Evolutionary conservation across 2,888 invertebrate species (phyloP).

Genomic region (Coelinius sp.): DNA sequence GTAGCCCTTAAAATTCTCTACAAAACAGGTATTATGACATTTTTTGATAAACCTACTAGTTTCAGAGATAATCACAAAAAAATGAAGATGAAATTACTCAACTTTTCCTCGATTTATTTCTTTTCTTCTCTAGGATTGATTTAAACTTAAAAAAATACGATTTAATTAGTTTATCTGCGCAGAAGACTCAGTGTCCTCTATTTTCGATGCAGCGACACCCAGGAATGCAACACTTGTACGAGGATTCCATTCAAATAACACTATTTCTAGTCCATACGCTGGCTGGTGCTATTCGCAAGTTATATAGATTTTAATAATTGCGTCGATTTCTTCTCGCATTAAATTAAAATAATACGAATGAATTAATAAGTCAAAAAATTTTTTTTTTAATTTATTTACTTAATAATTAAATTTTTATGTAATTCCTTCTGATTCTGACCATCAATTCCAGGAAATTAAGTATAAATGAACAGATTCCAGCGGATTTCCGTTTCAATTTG

Average conservation of each 20-base stretch:
- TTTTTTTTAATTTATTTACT: too few species aligned
- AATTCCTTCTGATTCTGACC: not conserved
- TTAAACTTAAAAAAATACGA: not conserved
- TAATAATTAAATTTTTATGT: not conserved
- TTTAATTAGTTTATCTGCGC: conserved; percentile 8
- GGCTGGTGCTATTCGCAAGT: too few species aligned
- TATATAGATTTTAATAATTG: conserved; percentile 6
- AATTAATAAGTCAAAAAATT: not conserved
- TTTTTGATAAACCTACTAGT: not conserved
- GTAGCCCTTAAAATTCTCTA: too few species aligned
- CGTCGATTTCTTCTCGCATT: not conserved
- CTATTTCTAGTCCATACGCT: too few species aligned
- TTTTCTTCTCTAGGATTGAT: not conserved
- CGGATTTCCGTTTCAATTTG: conserved; percentile 19
- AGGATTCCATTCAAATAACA: conserved; percentile 6
- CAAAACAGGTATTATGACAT: too few species aligned
- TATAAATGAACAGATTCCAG: not conserved
- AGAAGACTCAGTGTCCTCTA: not conserved
- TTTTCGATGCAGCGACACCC: conserved; percentile 5
- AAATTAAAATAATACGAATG: not conserved
- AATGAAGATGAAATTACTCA: not conserved
- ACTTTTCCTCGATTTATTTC: not conserved
- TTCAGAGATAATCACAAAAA: not conserved
- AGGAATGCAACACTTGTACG: conserved; percentile 16
- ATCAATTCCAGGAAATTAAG: not conserved